Evolutionary conservation across 1,140 invertebrate species (phyloP), one percentile per base, ranked within the genome.

Genomic region (Nebria ingens): DNA sequence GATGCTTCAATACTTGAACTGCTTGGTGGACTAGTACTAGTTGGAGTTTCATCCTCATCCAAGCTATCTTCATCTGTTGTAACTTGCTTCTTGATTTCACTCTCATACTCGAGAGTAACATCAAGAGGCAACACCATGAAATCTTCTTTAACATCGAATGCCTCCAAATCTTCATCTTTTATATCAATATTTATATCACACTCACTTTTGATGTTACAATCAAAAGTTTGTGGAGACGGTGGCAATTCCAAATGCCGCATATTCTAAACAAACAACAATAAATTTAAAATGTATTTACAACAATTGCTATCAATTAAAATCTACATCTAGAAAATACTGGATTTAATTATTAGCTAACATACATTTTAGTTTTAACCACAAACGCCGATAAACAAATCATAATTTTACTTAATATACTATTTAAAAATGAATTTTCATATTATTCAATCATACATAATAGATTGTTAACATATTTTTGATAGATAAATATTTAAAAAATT

Each of bases 141-240:
- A 45, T 45, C 40, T 17, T 45, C 40, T 17, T 45, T 45, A 17
- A 56, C 19, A 19, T 45, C 38, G 3, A 45, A 22, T 25, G 15
- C 20, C 12, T 55, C 53, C 13, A 50, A 9, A 38, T 56, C 17
- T 56, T 59, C 58, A 53, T 59, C 58, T 53, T 59, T 59, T 13
- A 59, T 56, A 3, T 56, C 51, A 49, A 59, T 20, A 53, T 51
- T 52, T n/a, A n/a, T n/a, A n/a, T n/a, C n/a, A 45, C 56, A 51
- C 13, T 51, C 50, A 21, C 21, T 51, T 17, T 51, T 51, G 12
- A 51, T 21, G 13, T 51, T 21, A 12, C 19, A 20, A 13, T 51
- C 21, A 21, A 51, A 21, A 13, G 21, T 21, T 21, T 21, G 6
- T 12, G 19, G 21, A 51, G 50, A 22, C 9, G 21, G 12, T 51